Evolutionary conservation across 2,797 vertebrate species (phyloP), one percentile per base, ranked within the genome.

Genomic region (Enteromius mattozi): DNA sequence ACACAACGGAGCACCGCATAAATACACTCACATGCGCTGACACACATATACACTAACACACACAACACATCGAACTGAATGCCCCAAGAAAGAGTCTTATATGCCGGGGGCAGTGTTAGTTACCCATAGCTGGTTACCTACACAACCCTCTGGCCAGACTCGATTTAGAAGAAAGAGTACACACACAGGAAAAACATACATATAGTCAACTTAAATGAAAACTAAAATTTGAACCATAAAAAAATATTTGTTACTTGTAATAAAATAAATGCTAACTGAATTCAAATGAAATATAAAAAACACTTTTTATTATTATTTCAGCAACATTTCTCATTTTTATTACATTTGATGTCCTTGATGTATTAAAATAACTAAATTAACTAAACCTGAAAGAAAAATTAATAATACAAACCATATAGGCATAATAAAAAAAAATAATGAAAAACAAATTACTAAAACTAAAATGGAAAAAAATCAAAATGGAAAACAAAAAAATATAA

Each of bases 1-100:
- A 93, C 92, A 93, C 92, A 94, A 92, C 47, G n/a, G 82, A 69
- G 87, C 82, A 79, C 78, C 63, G 72, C 56, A 72, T 76, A 89
- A 82, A 89, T 81, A 90, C 85, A 87, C 77, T 42, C 40, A 37
- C 54, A 51, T 72, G 47, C 47, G 6, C 80, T 16, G 17, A 59
- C 81, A 83, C 66, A 68, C 89, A 89, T 78, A 78, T 72, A 88
- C 61, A 68, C 85, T 84, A 47, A 45, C 86, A 86, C 69, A 88
- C 63, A 72, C 42, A 68, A 12, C 19, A 63, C 6, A 9, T 56
- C 3, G 21, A 78, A 19, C 72, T 47, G 74, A 78, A 42, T 12
- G 14, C 30, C 65, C 30, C n/a, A 8, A 7, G 49, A 56, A 45
- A 69, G 17, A 71, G 27, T 45, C 75, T 78, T 16, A 6, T 54